Evolutionary conservation across 1,140 invertebrate species (phyloP).

Genomic region (Drosophila micromelanica): DNA sequence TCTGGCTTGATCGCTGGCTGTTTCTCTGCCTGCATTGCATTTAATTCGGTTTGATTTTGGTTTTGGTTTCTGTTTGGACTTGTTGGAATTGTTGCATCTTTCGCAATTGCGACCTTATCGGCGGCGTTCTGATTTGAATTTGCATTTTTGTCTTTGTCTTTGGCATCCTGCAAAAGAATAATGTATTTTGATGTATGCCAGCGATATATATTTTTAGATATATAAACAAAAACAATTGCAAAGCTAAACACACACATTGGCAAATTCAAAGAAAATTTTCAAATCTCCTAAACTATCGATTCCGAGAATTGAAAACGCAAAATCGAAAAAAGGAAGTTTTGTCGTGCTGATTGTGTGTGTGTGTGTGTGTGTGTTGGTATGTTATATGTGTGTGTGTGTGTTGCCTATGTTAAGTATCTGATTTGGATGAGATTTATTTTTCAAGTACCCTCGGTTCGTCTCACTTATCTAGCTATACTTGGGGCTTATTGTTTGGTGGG

Average conservation of each 20-base stretch:
- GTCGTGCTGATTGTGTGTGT: neutral
- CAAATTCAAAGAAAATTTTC: neutral
- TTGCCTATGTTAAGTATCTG: neutral
- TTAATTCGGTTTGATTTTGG: slow-evolving; percentile 42
- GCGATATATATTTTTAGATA: slow-evolving; percentile 23
- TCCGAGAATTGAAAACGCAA: neutral
- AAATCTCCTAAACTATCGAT: too few species aligned
- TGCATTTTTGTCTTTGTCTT: slow-evolving; percentile 72
- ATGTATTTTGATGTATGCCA: slow-evolving; percentile 55
- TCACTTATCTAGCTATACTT: neutral
- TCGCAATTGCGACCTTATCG: slow-evolving; percentile 62
- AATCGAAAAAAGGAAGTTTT: neutral
- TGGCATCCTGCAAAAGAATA: slow-evolving; percentile 82
- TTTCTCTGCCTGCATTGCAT: too few species aligned
- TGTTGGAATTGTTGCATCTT: slow-evolving; percentile 63
- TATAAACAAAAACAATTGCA: slow-evolving; percentile 16
- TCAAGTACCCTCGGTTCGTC: neutral
- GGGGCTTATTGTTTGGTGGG: neutral
- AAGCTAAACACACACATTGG: neutral
- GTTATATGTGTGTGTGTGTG: neutral
- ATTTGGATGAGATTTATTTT: neutral
- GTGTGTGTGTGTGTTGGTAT: neutral
- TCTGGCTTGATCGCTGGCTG: slow-evolving; percentile 36
- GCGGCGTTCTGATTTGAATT: slow-evolving; percentile 70
- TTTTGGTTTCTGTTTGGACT: slow-evolving; percentile 48